Evolutionary conservation across 2,797 vertebrate genomes (phyloP), one percentile per base, ranked within the genome.

Genomic region (Poeciliopsis presidionis): DNA sequence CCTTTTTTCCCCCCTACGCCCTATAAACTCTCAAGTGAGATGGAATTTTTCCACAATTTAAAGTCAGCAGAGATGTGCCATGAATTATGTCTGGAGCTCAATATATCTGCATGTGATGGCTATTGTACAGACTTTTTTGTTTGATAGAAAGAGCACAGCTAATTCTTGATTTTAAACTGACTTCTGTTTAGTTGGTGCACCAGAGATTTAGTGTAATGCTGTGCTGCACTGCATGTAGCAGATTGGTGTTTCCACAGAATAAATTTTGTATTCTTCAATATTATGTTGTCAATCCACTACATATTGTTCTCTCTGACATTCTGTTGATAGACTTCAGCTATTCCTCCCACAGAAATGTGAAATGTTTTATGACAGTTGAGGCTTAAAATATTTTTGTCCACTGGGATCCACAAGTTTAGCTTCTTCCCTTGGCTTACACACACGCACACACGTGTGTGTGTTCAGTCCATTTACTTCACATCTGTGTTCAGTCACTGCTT

Each of bases 401-500:
- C 65, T 43, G 3, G 18, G 33, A 30, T 47, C 14, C 4, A 33
- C 5, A 47, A 30, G 39, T 63, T 63, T 36, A 30, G 46, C 20
- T 77, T 53, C 47, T 20, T 49, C 7, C 36, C 25, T 70, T 69
- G 22, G 45, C n/a, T 43, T 77, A 39, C 49, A n/a, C 49, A 20
- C 33, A 43, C 36, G 28, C 49, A 28, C 16, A 61, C 57, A 39
- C 33, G 11, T 30, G 30, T 30, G 30, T 30, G 36, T 28, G 53
- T 69, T 69, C 16, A 46, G 28, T 46, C 51, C 43, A 12, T 22
- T 45, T 20, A 46, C 71, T 57, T 30, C 75, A 70, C 49, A 70
- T 49, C 65, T 77, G 75, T 77, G 51, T 45, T 77, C n/a, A 30
- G n/a, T 55, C 75, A 25, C 65, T 65, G 30, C 30, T 65, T 22